Evolutionary conservation across 2,888 invertebrate genomes (phyloP), one percentile per base, ranked within the genome.

Genomic region (Diaprepes abbreviatus): DNA sequence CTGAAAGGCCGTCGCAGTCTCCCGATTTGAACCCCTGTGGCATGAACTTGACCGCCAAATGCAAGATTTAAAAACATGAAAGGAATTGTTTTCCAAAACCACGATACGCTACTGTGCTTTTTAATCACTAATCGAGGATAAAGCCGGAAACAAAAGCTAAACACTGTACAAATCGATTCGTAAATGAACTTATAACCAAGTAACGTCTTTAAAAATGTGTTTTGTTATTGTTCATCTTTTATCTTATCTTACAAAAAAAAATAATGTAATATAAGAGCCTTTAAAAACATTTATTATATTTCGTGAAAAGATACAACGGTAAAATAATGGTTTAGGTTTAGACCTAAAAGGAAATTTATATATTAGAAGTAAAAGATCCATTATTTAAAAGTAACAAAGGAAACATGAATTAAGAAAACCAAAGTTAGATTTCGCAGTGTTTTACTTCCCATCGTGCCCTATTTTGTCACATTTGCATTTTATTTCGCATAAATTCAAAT

Each of bases 391-490:
- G 55, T 38, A 55, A 55, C 55, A 58, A 58, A 43, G 58, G 31
- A 43, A 58, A 43, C 31, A 17, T 16, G 31, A 43, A 31, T 43
- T 28, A 58, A 43, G 58, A 43, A 58, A 43, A 31, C 35, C 48
- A 9, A 60, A 48, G 45, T 60, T 48, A 14, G 24, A 45, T 19
- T 45, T 31, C 33, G 50, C 17, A 36, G 48, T 40, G 48, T 65
- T 65, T 57, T 48, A 45, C 55, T 45, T 64, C 45, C 40, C 35
- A 55, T 45, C 43, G 48, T 17, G 21, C 24, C 21, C 36, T 40
- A 57, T 66, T 63, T 60, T 58, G 71, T 66, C 58, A 66, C 64
- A 71, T 71, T 71, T 66, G 66, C 66, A 63, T 66, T 71, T 66
- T 66, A 66, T 71, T 66, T 36, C 57, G 43, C 55, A 71, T 71